Evolutionary conservation across 2,888 invertebrate species (phyloP), one percentile per base, ranked within the genome.

Genomic region (Drosophila fungiperda): DNA sequence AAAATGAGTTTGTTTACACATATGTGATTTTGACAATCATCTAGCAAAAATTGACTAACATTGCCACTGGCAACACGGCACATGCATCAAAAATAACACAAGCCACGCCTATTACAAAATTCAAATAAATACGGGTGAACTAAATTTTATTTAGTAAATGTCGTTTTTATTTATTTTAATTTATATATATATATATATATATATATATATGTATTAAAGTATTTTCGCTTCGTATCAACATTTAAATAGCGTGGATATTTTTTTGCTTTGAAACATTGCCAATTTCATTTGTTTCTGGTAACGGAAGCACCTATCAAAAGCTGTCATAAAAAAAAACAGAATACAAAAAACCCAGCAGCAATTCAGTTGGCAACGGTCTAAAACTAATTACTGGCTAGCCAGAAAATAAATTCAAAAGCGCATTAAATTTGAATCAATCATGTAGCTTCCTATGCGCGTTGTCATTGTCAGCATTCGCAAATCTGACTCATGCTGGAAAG

Each of bases 351-450:
- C 6, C 6, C 12, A 33, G 49, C 57, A 52, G 60, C 6, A 54
- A 17, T 70, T 68, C 66, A 71, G 80, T 83, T 83, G 87, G 76
- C 87, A 89, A 70, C 66, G 52, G 60, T 66, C 78, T 48, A 59
- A 70, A 73, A 73, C 89, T 87, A 89, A 84, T 84, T 89, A 81
- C 76, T 68, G 64, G 66, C 60, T 17, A 45, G 83, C 62, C 70
- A 58, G 70, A 40, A 52, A 70, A 61, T 70, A 68, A 66, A 70
- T 73, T 65, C 67, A 26, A 65, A 36, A 77, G 69, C 81, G 73
- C 84, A 85, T 85, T 85, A 85, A 85, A 89, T 84, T 87, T 82
- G 53, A 83, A 85, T 85, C 87, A 85, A 85, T 85, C 84, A 85
- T 84, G 73, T 49, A 49, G 52, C 69, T 77, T 73, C 69, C 78